A percentile compares a stretch with the other conserved stretches of the same genome.
These are phyloP conservation scores for Catajapyx aquilonaris DNA, from an alignment of 1,140 invertebrate species.

Conservation along the genomic window DNA sequence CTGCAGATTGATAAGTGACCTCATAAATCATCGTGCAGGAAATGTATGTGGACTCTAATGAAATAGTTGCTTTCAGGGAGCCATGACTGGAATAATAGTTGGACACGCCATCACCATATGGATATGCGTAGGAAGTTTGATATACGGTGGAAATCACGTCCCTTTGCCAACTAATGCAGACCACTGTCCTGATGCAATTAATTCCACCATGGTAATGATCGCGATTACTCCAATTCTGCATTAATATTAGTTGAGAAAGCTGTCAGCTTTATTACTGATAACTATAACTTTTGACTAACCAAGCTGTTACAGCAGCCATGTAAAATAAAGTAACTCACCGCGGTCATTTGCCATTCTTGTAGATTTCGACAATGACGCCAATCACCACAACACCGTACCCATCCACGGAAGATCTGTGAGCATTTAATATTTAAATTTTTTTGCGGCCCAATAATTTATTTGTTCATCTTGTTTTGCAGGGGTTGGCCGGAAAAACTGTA, in stretches of 20 bases:
- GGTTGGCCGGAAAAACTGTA: conserved; percentile 13
- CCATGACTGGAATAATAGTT: conserved; percentile 11
- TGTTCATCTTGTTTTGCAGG: conserved; percentile 5
- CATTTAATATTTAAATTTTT: not conserved
- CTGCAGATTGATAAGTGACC: not conserved
- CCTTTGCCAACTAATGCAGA: conserved; percentile 9
- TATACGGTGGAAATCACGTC: conserved; percentile 8
- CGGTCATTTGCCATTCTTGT: not conserved
- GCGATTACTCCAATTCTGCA: not conserved
- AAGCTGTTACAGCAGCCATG: not conserved
- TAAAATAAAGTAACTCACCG: not conserved
- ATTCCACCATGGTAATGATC: not conserved
- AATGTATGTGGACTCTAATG: not conserved
- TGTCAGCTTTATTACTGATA: too few species aligned
- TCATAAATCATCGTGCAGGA: not conserved
- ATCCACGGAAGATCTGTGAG: too few species aligned
- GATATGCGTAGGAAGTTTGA: conserved; percentile 12
- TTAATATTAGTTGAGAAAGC: too few species aligned
- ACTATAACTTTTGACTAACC: not conserved
- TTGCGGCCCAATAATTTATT: not conserved
- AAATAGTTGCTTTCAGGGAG: conserved; percentile 10
- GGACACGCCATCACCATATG: conserved; percentile 13
- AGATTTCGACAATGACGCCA: too few species aligned
- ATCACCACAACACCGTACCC: too few species aligned
- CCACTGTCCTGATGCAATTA: conserved; percentile 2